Base-by-base conservation (phyloP, 2,888 invertebrate genomes). In the Patella depressa region DNA sequence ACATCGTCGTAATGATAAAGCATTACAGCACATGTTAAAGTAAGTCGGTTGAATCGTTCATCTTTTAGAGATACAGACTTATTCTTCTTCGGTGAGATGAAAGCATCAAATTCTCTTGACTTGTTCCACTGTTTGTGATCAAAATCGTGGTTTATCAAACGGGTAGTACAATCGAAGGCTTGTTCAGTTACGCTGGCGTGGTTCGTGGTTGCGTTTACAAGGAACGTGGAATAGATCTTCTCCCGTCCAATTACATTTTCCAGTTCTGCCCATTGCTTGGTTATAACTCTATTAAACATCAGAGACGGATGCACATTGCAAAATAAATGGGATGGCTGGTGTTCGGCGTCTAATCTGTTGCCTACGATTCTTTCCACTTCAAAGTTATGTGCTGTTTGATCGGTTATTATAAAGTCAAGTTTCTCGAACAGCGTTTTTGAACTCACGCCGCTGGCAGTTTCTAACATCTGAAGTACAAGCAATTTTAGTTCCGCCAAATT, bases 51-150 rank as follows among this genome's bases (percentile, higher is more conserved):
- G 34, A 34, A 34, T 0, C 73, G 69, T 65, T 77, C 77, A 73
- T 76, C 73, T 65, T 77, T 77, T 7, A 77, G 54, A 19, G 53
- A 65, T 11, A 73, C 77, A n/a, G 77, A 73, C 69, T 53, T 77
- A 57, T 73, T 77, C 17, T 77, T 45, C 9, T 53, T 34, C 17
- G 73, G 73, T 4, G 59, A n/a, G 53, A 73, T 77, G 29, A 65
- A 70, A 5, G 69, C 17, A 45, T 72, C 34, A 9, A 71, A 15
- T n/a, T 71, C 15, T 34, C 5, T 34, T 3, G 71, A 57, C n/a
- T 57, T 57, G 57, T 12, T 57, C 57, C 57, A 57, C n/a, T 14
- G 57, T 57, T 57, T 57, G 57, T 57, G 57, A n/a, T 57, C 57
- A 57, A 57, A 57, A n/a, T 57, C 57, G 57, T 57, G 57, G 57